phyloP scores from a whole-genome alignment of 2,888 invertebrate genomes.

The Drosophila birchii region DNA sequence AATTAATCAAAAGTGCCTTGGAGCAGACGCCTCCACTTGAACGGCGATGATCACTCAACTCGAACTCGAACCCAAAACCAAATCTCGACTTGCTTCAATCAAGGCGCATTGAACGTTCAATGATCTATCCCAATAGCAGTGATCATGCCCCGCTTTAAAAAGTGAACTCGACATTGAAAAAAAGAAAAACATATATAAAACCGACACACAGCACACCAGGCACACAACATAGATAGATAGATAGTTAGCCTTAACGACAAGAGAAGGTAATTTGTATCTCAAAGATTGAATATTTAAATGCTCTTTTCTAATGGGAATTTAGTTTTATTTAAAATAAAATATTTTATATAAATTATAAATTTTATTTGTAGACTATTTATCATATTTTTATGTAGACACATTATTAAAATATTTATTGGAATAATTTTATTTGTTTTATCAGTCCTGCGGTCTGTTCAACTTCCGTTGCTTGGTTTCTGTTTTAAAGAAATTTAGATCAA shows the following conservation, averaged over 20 bases:
- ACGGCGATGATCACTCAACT: constrained; percentile 28
- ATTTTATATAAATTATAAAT: neutral
- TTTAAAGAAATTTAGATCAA: neutral
- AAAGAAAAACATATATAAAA: constrained; percentile 55
- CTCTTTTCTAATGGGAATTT: neutral
- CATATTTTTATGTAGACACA: neutral
- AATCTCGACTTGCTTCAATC: constrained; percentile 43
- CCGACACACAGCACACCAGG: neutral
- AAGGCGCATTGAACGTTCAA: constrained; percentile 75
- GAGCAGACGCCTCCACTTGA: constrained; percentile 73
- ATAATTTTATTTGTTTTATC: neutral
- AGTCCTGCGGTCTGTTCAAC: neutral
- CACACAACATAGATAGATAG: constrained; percentile 16
- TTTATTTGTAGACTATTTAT: neutral
- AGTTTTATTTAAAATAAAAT: neutral
- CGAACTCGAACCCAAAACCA: neutral
- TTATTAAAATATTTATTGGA: neutral
- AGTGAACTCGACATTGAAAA: constrained; percentile 79
- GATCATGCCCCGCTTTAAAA: constrained; percentile 68
- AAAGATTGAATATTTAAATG: constrained; percentile 1
- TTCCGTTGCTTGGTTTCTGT: constrained; percentile 1
- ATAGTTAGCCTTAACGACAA: constrained; percentile 32
- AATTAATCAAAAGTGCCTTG: constrained; percentile 74
- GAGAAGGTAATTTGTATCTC: neutral
- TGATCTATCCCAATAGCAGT: constrained; percentile 69